Base-by-base conservation (phyloP, 53 echinoderm and acorn worm genomes). In the Luidia sarsii region DNA sequence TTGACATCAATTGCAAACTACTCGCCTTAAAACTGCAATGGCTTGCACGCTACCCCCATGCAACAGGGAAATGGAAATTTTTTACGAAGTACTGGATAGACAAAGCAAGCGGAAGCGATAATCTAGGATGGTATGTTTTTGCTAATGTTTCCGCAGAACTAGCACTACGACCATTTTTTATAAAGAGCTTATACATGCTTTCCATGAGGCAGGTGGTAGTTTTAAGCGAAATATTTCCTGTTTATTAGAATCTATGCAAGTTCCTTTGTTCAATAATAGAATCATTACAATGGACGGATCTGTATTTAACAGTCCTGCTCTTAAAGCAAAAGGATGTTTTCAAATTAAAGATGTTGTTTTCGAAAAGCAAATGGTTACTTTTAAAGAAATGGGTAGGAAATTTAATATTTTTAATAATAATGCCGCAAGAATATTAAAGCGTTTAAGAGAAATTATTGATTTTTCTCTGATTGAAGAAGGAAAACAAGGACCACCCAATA, bases 91-190 rank as follows among this genome's bases (percentile, higher is more conserved):
- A 71, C 53, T 71, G 71, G 71, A 30, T 71, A 9, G 22, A 23
- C 20, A 71, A 20, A 53, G 71, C 70, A 5, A 69, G 50, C 50
- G 33, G 7, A 11, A 32, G 20, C 8, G 50, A n/a, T 20, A 50
- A 69, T 50, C 10, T 69, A 50, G 69, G 49, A 2, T 69, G 69
- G 49, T 69, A 69, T 14, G 30, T 69, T 30, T 69, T 69, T 49
- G 38, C 50, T 15, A 69, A 50, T 30, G 1, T 11, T 30, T 27
- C 15, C 1, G 32, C 30, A 8, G 1, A 29, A 13, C 23, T 48
- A 18, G n/a, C n/a, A 27, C 15, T 28, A 69, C 69, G 3, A 69
- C 69, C 16, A 48, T 3, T 50, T 69, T 69, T 50, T 69, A 69
- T 69, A 21, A 2, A 35, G 65, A 64, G 21, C 4, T 64, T 33